phyloP scores from a whole-genome alignment of 2,113 vertebrate species.

The Arvicanthis niloticus region DNA sequence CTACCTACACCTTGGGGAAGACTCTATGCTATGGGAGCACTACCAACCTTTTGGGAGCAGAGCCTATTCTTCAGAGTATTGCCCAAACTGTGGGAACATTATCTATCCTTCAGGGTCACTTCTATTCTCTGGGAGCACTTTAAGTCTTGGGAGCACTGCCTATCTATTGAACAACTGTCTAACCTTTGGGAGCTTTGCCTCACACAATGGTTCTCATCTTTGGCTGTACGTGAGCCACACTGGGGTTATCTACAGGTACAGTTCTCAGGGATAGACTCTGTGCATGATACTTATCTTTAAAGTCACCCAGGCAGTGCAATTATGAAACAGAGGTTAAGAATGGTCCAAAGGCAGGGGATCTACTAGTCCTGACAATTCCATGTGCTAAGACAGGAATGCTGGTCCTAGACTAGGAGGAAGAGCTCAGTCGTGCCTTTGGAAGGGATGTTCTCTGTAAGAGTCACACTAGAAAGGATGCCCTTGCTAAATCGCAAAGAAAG shows the following conservation, averaged over 20 bases:
- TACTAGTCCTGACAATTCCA: background rate
- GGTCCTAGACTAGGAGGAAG: background rate
- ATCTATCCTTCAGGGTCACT: background rate
- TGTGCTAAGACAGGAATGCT: background rate
- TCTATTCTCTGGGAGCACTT: background rate
- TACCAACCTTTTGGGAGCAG: background rate
- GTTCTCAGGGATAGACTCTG: background rate
- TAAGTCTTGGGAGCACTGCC: background rate
- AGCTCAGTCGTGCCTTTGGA: background rate
- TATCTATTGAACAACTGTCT: background rate
- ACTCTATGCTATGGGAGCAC: background rate
- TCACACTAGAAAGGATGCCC: background rate
- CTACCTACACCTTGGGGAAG: too few relatives aligned
- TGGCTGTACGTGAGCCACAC: too few relatives aligned
- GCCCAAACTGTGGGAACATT: background rate
- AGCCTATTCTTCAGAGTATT: background rate
- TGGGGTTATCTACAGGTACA: background rate
- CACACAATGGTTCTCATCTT: background rate
- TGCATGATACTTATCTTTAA: background rate
- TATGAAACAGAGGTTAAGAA: background rate
- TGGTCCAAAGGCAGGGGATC: background rate
- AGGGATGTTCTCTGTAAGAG: background rate
- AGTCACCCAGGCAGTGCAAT: background rate
- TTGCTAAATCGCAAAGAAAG: background rate
- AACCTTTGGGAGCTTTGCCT: background rate